Conservation (phyloP, 2,797 vertebrate genomes). For the Acrossocheilus fasciatus region DNA sequence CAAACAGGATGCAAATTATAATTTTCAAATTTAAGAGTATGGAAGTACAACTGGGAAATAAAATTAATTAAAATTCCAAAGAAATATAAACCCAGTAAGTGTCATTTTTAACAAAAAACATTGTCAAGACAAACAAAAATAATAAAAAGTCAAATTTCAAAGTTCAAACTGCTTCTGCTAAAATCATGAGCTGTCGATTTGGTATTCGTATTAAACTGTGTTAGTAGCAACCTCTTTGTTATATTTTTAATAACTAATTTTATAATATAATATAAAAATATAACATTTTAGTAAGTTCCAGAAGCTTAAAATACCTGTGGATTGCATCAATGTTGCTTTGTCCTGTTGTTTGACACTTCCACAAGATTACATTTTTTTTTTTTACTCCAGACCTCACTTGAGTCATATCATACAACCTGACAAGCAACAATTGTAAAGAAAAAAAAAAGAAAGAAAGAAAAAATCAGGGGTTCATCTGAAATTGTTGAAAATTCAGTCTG, state of each 20-base stretch:
- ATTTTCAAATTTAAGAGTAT: not conserved
- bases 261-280: not conserved
- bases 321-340: not conserved
- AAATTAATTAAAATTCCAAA: not conserved
- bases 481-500: constrained; percentile 67
- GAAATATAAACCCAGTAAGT: not conserved
- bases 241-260: not conserved
- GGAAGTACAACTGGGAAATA: too few relatives aligned
- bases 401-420: not conserved
- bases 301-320: not conserved
- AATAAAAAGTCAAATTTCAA: not conserved
- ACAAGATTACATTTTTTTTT: not conserved
- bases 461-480: not conserved
- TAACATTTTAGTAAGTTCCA: not conserved
- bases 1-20: not conserved
- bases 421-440: not conserved
- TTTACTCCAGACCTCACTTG: not conserved
- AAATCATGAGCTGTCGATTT: not conserved
- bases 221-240: not conserved
- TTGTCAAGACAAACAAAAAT: not conserved
- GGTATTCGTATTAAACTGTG: not conserved
- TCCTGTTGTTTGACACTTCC: not conserved
- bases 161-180: not conserved
- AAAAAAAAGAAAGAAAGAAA: not conserved
- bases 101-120: not conserved